Base-by-base conservation (phyloP, 1,140 invertebrate species). In the Aricia agestis region DNA sequence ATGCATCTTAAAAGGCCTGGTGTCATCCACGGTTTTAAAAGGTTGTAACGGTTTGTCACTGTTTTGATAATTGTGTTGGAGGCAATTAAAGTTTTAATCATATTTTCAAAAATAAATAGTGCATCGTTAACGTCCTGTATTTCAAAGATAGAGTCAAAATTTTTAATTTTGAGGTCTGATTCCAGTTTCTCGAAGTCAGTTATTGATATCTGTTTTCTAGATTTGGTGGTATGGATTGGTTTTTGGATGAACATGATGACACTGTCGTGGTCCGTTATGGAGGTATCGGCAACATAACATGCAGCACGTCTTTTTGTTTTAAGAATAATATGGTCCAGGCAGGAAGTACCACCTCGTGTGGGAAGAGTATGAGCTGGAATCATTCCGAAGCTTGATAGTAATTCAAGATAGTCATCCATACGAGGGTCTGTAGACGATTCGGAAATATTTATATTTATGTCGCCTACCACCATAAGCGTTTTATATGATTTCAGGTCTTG, bases 321-420 rank as follows among this genome's bases (percentile, higher is more conserved):
- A 11, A 63, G 19, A 7, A 63, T 63, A 6, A 63, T 63, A 13
- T 63, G 59, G 10, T 63, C 59, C 6, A 63, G 17, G 18, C 59
- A 63, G 18, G 59, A 63, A 11, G 2, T 63, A 6, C 19, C 59
- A 63, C n/a, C 58, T 9, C 59, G 59, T 18, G 59, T 63, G 25
- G 59, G 18, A 5, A 63, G 18, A 11, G 59, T 63, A 11, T 63
- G 59, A 19, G 59, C 59, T 19, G 59, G 59, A 63, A 63, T n/a
- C 59, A 63, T 63, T 6, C 18, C 59, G 11, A 18, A 17, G 18
- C 59, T 63, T 19, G 19, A 18, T 1, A 63, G 9, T 7, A 63
- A 63, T 25, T 63, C 59, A 63, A 63, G 59, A 3, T 63, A 63
- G 11, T 63, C 59, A 63, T 63, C 18, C 17, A 25, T 19, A 63